phyloP scores from a whole-genome alignment of 2,888 invertebrate species.

The Yponomeuta malinellus region DNA sequence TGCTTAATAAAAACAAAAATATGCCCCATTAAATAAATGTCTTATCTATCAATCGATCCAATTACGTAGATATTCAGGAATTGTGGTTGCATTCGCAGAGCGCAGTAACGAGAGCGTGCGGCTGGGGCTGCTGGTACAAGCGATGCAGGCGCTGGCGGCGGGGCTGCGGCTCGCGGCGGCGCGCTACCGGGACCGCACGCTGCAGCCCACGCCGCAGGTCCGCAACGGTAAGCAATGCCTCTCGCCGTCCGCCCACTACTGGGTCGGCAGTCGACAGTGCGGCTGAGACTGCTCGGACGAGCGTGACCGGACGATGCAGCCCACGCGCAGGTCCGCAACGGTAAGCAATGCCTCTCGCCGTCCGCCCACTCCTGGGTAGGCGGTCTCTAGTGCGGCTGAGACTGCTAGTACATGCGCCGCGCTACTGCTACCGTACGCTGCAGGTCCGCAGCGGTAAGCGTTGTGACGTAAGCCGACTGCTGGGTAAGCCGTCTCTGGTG shows the following conservation, averaged over 20 bases:
- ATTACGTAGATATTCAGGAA: too few relatives aligned
- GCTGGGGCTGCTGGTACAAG: constrained; percentile 90
- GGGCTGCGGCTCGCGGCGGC: constrained; percentile 92
- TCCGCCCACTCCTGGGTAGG: too few relatives aligned
- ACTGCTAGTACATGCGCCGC: constrained; percentile 91
- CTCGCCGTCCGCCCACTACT: background rate
- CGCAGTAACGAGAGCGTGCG: constrained; percentile 73
- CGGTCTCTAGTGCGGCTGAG: constrained; percentile 88
- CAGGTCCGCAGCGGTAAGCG: constrained; percentile 66
- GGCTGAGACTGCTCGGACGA: too few relatives aligned
- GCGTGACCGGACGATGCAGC: too few relatives aligned
- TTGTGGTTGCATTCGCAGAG: constrained; percentile 32
- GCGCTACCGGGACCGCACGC: constrained; percentile 87
- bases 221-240: background rate
- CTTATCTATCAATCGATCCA: too few relatives aligned
- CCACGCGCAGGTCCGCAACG: too few relatives aligned
- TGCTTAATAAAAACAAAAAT: too few relatives aligned
- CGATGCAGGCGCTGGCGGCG: constrained; percentile 95
- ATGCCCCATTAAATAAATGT: too few relatives aligned
- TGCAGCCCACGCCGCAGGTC: constrained; percentile 92
- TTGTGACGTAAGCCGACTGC: background rate
- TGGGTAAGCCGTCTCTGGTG: too few relatives aligned
- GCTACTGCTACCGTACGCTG: constrained; percentile 88
- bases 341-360: too few relatives aligned
- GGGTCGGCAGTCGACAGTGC: too few relatives aligned